Percentiles rank a stretch among this genome's conserved stretches.
phyloP scores from a whole-genome alignment of 2,797 vertebrate genomes.

The Rachycentron canadum region DNA sequence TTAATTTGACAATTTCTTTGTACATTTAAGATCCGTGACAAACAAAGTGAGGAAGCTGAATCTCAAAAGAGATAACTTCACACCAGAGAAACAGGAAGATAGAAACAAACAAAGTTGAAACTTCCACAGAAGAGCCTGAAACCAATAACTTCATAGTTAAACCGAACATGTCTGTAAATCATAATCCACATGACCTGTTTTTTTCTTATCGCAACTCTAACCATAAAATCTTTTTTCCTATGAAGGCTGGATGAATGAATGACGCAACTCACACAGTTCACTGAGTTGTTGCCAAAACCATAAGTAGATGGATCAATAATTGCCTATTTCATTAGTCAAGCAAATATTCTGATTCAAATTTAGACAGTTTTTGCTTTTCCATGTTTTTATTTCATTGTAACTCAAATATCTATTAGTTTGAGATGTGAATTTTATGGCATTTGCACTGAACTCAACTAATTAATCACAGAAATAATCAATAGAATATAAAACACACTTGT shows the following conservation, averaged over 20 bases:
- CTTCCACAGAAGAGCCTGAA: neutral
- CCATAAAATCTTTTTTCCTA: neutral
- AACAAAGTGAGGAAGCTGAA: neutral
- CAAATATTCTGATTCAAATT: neutral
- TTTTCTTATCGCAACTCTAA: neutral
- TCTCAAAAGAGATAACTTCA: neutral
- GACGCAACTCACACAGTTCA: neutral
- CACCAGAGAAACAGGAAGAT: constrained; percentile 15
- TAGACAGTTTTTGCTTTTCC: neutral
- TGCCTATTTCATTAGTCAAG: neutral
- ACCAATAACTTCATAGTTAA: neutral
- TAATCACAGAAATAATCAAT: neutral
- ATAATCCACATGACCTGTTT: neutral
- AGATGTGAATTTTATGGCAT: neutral
- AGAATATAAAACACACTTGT: neutral
- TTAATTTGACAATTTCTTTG: accelerated
- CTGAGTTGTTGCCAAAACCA: neutral
- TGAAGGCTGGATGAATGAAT: neutral
- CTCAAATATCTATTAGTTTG: neutral
- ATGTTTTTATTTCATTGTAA: neutral
- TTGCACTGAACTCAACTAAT: neutral
- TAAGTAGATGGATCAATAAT: neutral
- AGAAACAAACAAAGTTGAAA: constrained; percentile 8
- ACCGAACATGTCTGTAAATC: neutral
- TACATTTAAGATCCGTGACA: neutral